Evolutionary conservation across 2,888 invertebrate species (phyloP), one percentile per base, ranked within the genome.

Genomic region (Drosophila algonquin): DNA sequence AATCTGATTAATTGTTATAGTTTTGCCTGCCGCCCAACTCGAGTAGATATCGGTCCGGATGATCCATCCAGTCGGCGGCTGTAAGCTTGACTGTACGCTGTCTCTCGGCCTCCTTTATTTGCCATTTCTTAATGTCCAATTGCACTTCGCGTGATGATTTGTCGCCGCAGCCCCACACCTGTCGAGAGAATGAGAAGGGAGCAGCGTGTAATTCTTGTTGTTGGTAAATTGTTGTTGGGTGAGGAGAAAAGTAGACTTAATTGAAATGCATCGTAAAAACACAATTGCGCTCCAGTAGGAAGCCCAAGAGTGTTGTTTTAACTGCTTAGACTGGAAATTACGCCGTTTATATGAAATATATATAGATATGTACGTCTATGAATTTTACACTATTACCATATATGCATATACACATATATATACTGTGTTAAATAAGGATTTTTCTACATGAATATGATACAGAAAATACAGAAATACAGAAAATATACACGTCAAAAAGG

Each of bases 31-130:
- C 98, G 2, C 97, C 98, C 90, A 98, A 93, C 92, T 98, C 97
- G 73, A 98, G 93, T 56, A 98, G 94, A 91, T 98, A 97, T 64
- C 98, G 94, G 93, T 99, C 98, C 0, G 98, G 98, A 93, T 98
- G 98, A 90, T 98, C 98, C 90, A 97, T 94, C 98, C 98, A 99
- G 91, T 98, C 98, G 21, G 96, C 95, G 0, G 97, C 95, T 16
- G 96, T 96, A 69, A 98, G 92, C 91, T 98, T 98, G 9, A 98
- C 97, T 89, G 95, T 94, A 60, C 96, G 93, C 84, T 97, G 96
- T 71, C 96, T 94, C 93, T 98, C 98, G 0, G 96, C 97, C 91
- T 98, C 97, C 85, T 95, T 95, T 21, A 96, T 95, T 91, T 98
- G 97, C 97, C 97, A 98, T 87, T 96, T 96, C 92, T 98, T 98